Conservation (phyloP, 2,888 invertebrate genomes). For the Drosophila hamatofila region DNA sequence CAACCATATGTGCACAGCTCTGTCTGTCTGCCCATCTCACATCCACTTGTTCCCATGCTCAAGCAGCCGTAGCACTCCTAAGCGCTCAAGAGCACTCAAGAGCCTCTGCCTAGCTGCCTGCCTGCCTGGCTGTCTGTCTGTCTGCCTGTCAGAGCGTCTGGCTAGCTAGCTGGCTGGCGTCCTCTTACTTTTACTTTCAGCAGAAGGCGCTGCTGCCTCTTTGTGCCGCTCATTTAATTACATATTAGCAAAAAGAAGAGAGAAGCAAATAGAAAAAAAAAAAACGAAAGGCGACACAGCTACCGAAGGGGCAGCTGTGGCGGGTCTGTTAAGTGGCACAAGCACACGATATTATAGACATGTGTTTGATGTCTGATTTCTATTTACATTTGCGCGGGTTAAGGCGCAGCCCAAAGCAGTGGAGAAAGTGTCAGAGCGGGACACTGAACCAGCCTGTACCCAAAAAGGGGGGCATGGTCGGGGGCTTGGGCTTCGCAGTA, state of each 20-base stretch:
- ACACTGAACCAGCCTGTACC: not conserved
- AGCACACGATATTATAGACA: constrained; percentile 42
- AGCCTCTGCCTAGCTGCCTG: constrained; percentile 33
- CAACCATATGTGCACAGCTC: constrained; percentile 42
- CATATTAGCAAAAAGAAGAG: constrained; percentile 69
- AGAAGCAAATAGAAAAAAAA: constrained; percentile 10
- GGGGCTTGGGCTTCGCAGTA: not conserved
- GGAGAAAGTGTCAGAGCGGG: not conserved
- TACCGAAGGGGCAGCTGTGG: constrained; percentile 23
- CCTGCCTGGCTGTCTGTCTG: not conserved
- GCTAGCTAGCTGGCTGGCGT: constrained; percentile 1
- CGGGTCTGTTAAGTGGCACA: constrained; percentile 46
- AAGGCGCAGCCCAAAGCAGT: not conserved
- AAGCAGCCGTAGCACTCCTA: constrained; percentile 66
- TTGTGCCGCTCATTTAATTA: constrained; percentile 78
- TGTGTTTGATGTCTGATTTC: constrained; percentile 61
- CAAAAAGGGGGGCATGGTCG: too few species aligned
- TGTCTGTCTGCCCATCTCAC: constrained; percentile 9
- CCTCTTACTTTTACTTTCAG: constrained; percentile 50
- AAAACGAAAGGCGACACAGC: constrained; percentile 7
- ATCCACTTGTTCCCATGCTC: constrained; percentile 43
- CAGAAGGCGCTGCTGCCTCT: constrained; percentile 54
- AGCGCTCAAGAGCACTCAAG: constrained; percentile 69
- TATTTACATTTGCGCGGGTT: constrained; percentile 46
- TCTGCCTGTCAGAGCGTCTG: constrained; percentile 6